Conservation (phyloP, 2,888 invertebrate genomes). For the Cinara cedri region DNA sequence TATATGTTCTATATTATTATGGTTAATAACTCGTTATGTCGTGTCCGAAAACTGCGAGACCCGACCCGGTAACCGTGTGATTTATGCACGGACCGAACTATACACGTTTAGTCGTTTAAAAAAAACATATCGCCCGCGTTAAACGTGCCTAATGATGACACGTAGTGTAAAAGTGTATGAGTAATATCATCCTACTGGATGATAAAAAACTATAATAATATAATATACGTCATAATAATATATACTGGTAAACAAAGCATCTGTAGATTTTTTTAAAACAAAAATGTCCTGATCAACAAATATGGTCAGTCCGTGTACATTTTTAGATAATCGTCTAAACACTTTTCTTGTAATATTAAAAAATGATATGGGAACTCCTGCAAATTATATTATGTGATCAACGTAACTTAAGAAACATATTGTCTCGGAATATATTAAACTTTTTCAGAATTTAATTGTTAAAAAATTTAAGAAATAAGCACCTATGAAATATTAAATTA, state of each 20-base stretch:
- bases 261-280: not conserved
- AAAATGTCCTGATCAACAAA: not conserved
- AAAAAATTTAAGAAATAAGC: too few species aligned
- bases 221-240: not conserved
- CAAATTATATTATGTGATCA: too few species aligned
- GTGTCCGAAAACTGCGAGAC: constrained; percentile 27
- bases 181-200: not conserved
- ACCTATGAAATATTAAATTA: too few species aligned
- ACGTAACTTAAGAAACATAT: too few species aligned
- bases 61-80: constrained; percentile 2
- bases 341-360: too few species aligned
- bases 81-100: constrained; percentile 40
- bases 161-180: not conserved
- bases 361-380: too few species aligned
- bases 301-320: not conserved
- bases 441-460: too few species aligned
- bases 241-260: too few species aligned
- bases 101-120: constrained; percentile 47
- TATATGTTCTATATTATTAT: not conserved
- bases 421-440: too few species aligned
- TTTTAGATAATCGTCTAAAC: too few species aligned
- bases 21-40: constrained; percentile 43
- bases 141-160: constrained; percentile 46
- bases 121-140: constrained; percentile 14
- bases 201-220: constrained; percentile 13